Conservation (phyloP, 2,113 vertebrate species). For the Balaeniceps rex region DNA sequence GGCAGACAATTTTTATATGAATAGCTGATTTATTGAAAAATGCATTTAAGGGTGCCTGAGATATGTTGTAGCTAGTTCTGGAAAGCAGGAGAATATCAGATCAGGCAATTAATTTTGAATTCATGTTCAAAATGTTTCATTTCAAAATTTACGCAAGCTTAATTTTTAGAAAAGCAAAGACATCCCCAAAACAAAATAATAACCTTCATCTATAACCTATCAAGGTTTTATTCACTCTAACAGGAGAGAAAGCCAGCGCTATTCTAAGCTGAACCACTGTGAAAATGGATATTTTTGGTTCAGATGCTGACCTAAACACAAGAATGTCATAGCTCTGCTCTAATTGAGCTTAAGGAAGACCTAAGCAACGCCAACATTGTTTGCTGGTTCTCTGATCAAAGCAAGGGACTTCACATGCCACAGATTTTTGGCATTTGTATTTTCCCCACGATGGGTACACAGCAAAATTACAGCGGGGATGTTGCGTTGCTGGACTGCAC, state of each 20-base stretch:
- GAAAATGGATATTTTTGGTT: not conserved
- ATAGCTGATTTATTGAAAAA: not conserved
- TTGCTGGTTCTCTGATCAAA: not conserved
- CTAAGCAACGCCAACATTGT: not conserved
- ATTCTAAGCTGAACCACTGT: not conserved
- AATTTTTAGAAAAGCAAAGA: not conserved
- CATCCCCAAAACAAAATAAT: not conserved
- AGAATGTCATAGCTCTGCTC: not conserved
- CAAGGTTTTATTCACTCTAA: not conserved
- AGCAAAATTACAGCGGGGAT: fast-evolving
- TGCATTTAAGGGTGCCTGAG: not conserved
- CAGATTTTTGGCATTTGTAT: not conserved
- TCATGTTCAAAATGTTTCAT: not conserved
- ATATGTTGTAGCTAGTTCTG: not conserved
- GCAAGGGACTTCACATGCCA: not conserved
- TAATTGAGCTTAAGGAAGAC: not conserved
- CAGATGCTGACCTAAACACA: not conserved
- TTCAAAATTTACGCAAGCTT: not conserved
- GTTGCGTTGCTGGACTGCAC: not conserved
- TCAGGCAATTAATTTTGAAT: not conserved
- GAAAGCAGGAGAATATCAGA: not conserved
- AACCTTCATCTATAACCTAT: not conserved
- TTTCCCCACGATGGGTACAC: not conserved
- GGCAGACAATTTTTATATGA: not conserved
- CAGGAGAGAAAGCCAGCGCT: not conserved